Conservation (phyloP, 1,140 invertebrate genomes). For the Lamellibrachia luymesi region DNA sequence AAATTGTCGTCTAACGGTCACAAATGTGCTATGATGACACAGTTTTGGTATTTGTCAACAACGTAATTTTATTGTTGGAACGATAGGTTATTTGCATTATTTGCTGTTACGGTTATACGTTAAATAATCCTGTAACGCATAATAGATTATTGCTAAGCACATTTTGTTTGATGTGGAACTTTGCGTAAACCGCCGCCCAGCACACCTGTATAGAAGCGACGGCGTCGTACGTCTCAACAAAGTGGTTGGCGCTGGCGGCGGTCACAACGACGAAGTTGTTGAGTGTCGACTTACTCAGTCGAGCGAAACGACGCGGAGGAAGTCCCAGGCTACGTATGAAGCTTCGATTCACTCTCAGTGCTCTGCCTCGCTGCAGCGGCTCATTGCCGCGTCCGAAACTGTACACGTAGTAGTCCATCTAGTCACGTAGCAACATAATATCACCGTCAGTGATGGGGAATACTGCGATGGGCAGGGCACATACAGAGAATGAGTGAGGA, state of each 20-base stretch:
- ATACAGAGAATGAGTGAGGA: no score
- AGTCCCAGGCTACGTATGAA: not conserved
- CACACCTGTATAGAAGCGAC: not conserved
- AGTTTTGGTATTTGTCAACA: no score
- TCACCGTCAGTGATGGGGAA: not conserved
- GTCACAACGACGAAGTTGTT: not conserved
- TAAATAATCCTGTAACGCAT: no score
- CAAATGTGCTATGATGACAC: no score
- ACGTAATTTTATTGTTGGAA: no score
- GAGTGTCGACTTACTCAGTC: not conserved
- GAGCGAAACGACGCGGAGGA: not conserved
- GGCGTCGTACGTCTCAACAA: not conserved
- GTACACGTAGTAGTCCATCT: slow-evolving; percentile 1
- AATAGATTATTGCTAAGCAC: no score
- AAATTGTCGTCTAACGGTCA: no score
- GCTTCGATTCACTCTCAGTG: not conserved
- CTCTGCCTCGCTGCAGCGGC: not conserved
- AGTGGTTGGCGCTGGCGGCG: not conserved
- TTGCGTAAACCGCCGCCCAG: no score
- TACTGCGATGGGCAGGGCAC: not conserved
- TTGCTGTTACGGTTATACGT: no score
- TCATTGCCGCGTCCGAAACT: not conserved
- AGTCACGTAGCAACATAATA: no score
- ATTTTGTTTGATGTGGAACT: no score
- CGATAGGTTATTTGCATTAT: no score